A percentile compares a stretch with the other conserved stretches of the same genome.
Conservation (phyloP, 1,140 invertebrate genomes). For the Calliphora vicina region DNA sequence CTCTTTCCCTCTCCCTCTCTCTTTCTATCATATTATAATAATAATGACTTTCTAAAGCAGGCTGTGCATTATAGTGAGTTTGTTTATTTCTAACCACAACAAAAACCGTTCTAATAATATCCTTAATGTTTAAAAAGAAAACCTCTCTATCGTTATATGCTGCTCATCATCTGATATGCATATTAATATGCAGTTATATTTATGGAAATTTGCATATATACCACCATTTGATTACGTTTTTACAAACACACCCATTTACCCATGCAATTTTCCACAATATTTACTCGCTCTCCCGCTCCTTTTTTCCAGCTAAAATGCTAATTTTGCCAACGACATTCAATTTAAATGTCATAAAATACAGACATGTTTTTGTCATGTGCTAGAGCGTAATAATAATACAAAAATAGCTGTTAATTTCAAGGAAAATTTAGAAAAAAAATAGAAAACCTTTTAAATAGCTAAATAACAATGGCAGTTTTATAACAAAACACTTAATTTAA, state of each 20-base stretch:
- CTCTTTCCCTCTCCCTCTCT: background rate
- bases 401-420: too few relatives aligned
- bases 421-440: too few relatives aligned
- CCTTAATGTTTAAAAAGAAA: background rate
- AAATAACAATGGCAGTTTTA: too few relatives aligned
- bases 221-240: background rate
- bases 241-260: background rate
- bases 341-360: constrained; percentile 6
- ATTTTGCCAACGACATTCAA: background rate
- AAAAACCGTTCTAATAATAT: background rate
- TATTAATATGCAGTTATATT: constrained; percentile 22
- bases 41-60: too few relatives aligned
- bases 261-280: too few relatives aligned
- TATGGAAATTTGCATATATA: constrained; percentile 5
- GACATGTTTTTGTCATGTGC: background rate
- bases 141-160: background rate
- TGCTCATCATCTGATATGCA: background rate
- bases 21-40: too few relatives aligned
- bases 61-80: background rate
- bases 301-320: background rate
- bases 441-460: too few relatives aligned
- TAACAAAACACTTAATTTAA: too few relatives aligned
- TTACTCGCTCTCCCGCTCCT: background rate
- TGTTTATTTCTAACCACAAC: background rate
- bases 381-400: too few relatives aligned